Base-by-base conservation (phyloP, 2,113 vertebrate genomes). In the Rafetus swinhoei region DNA sequence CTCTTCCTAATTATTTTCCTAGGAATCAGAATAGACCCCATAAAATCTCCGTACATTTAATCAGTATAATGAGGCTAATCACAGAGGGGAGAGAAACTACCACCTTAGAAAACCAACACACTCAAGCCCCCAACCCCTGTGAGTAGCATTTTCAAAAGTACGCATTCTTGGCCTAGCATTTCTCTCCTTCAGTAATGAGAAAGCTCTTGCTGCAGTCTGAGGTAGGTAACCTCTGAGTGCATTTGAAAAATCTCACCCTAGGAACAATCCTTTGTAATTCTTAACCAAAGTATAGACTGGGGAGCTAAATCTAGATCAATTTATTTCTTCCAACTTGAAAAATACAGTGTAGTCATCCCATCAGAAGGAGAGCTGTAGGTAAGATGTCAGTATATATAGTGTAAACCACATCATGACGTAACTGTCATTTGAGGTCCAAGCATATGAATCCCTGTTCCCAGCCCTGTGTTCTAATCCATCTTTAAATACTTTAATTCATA, bases 321-420 rank as follows among this genome's bases (percentile, higher is more conserved):
- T 85, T 84, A 69, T 87, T 86, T 21, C 21, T 19, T 86, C 55
- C 76, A n/a, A 12, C 27, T 60, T 52, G 18, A 94, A 95, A 94
- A 81, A 54, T 15, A 25, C 0, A 0, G 16, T n/a, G 18, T n/a
- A n/a, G 65, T 19, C 65, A 69, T 69, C 32, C 32, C 29, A 19
- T n/a, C 62, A 69, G 62, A 59, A 59, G 57, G 24, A 25, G 57
- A 25, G 57, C 57, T 2, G 9, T 10, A 59, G 25, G 57, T 59
- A 59, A 59, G 55, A 55, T 55, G 16, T 6, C 16, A 55, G 16
- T 55, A 55, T 55, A 55, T 56, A 21, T 25, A 59, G 10, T 59
- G 22, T 59, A 25, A 59, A 59, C 57, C 57, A 59, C 57, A 59
- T 25, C 24, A 25, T 59, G 24, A 59, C 22, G 12, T 59, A 59